Evolutionary conservation across 2,888 invertebrate genomes (phyloP).

Genomic region (Diarsia mendica): DNA sequence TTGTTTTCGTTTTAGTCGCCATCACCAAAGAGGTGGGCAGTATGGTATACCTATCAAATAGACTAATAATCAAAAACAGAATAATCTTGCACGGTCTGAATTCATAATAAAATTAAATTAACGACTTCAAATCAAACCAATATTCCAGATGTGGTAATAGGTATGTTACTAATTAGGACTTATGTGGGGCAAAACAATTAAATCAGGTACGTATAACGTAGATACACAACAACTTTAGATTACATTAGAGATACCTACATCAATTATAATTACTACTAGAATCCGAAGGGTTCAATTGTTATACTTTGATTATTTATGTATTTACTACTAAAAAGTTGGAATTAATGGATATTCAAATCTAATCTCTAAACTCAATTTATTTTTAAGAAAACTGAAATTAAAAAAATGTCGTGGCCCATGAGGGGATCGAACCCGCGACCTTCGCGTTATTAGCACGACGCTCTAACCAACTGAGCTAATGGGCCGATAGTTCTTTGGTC

Average conservation of each 20-base stretch:
- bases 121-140: neutral
- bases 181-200: neutral
- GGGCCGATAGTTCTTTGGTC: too few relatives aligned
- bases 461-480: slow-evolving; percentile 46
- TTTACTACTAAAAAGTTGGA: neutral
- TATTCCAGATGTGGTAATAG: neutral
- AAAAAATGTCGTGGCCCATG: too few relatives aligned
- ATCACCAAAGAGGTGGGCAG: too few relatives aligned
- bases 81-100: neutral
- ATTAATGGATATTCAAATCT: neutral
- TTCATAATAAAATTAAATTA: neutral
- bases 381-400: too few relatives aligned
- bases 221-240: too few relatives aligned
- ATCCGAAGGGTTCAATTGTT: neutral
- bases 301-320: too few relatives aligned
- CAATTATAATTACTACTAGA: neutral
- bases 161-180: neutral
- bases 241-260: neutral
- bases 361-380: too few relatives aligned
- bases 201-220: neutral
- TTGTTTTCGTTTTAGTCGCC: too few relatives aligned
- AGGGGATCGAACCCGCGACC: slow-evolving; percentile 46
- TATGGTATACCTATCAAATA: too few relatives aligned
- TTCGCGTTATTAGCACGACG: slow-evolving; percentile 51
- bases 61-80: too few relatives aligned